phyloP scores from a whole-genome alignment of 2,888 invertebrate genomes.

The Eupithecia subfuscata region DNA sequence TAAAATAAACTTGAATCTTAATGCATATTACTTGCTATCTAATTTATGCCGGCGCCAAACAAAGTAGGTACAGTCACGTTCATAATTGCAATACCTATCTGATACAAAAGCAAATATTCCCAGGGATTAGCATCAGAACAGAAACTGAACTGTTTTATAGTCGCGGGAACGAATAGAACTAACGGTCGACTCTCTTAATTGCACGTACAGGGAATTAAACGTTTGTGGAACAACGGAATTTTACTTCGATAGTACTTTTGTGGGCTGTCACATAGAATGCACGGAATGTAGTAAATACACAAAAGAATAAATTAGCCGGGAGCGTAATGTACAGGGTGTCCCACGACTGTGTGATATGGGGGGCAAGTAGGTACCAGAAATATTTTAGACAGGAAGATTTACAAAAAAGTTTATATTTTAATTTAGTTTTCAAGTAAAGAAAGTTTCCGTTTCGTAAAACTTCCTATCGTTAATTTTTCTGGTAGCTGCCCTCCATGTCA shows the following conservation, averaged over 20 bases:
- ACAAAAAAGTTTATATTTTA: too few species aligned
- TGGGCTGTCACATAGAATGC: not conserved
- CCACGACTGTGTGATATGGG: too few species aligned
- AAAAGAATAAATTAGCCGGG: not conserved
- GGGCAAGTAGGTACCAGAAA: too few species aligned
- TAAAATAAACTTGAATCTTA: not conserved
- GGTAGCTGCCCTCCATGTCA: too few species aligned
- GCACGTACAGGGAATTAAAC: conserved; percentile 49
- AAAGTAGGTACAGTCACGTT: conserved; percentile 22
- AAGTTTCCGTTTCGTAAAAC: too few species aligned
- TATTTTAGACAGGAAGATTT: too few species aligned
- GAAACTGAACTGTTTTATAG: conserved; percentile 53
- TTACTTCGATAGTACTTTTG: conserved; percentile 32
- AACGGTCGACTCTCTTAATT: conserved; percentile 57
- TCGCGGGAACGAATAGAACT: conserved; percentile 62
- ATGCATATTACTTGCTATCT: not conserved
- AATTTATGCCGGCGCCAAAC: conserved; percentile 16
- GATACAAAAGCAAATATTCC: conserved; percentile 56
- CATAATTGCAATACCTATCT: conserved; percentile 48
- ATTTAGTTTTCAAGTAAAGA: too few species aligned
- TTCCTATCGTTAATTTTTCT: too few species aligned
- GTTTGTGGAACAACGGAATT: conserved; percentile 49
- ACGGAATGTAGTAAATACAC: not conserved
- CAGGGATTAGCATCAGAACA: conserved; percentile 59
- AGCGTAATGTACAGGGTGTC: not conserved